Base-by-base conservation (phyloP, 2,113 vertebrate genomes). In the Cyanocitta stelleri region DNA sequence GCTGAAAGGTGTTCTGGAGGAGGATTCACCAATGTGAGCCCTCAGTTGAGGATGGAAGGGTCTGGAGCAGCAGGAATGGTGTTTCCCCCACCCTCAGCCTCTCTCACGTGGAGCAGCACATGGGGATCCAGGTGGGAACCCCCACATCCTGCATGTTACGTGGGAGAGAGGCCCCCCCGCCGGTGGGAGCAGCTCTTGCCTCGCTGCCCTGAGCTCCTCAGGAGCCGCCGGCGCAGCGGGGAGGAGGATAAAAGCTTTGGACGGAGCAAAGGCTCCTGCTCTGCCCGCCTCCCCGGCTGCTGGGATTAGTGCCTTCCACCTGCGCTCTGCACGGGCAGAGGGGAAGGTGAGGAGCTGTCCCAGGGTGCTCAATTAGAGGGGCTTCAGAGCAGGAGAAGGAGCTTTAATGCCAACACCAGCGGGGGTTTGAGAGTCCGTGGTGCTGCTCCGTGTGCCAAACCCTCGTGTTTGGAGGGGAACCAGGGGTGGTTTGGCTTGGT, bases 151-250 rank as follows among this genome's bases (percentile, higher is more conserved):
- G n/a, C 16, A 10, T 1, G 63, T 52, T 19, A 0, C 4, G 3
- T 1, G 20, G 16, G 32, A 32, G n/a, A 37, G 13, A 32, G 2
- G 6, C 13, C 14, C 54, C 37, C 13, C 10, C 1, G 1, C 2
- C 0, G 1, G 20, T 1, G 1, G 1, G n/a, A 54, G 54, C 46
- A 6, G 41, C 79, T 74, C 41, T 21, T 1, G 3, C 49, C 0
- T 4, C 0, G 7, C 78, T 69, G 64, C 43, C 76, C 72, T 1
- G 52, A 62, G 66, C 76, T 24, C 24, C 52, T 46, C 9, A 0
- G 33, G 48, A 30, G 83, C 87, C 1, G 5, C 19, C n/a, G 0
- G 21, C 3, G 0, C 84, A 8, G 76, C 0, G 7, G 69, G 89
- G 23, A 54, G 69, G 51, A 63, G 49, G 51, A 44, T 15, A 20